Conservation (phyloP, 2,113 vertebrate genomes). For the Falco punctatus region DNA sequence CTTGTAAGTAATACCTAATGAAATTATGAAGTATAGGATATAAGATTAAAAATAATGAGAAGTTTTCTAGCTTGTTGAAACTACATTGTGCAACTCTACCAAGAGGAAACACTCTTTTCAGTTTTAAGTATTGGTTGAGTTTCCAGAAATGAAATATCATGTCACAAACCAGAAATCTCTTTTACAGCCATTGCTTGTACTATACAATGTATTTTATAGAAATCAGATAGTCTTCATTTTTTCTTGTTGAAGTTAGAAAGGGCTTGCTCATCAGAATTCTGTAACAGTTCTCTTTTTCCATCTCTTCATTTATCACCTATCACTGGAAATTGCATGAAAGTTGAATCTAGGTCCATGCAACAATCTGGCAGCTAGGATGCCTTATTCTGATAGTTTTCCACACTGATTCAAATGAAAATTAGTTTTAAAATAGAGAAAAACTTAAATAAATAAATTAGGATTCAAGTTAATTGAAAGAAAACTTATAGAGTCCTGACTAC, state of each 20-base stretch:
- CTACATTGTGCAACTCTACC: not conserved
- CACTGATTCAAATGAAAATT: not conserved
- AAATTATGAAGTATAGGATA: not conserved
- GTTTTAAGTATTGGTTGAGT: not conserved
- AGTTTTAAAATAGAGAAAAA: not conserved
- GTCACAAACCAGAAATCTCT: not conserved
- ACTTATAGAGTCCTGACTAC: not conserved
- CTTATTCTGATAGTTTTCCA: not conserved
- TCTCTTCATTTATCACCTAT: slow-evolving; percentile 35
- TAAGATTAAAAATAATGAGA: not conserved
- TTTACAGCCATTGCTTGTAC: slow-evolving; percentile 12
- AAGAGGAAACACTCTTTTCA: not conserved
- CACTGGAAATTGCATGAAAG: slow-evolving; percentile 19
- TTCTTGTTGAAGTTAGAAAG: not conserved
- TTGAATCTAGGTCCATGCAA: not conserved
- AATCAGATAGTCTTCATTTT: slow-evolving; percentile 27
- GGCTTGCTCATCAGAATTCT: slow-evolving; percentile 24
- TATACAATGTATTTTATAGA: not conserved
- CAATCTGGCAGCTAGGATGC: not conserved
- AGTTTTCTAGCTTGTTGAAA: not conserved
- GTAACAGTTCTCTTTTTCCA: not conserved
- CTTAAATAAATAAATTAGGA: not conserved
- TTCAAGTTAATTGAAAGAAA: not conserved
- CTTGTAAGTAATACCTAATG: not conserved
- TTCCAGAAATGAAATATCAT: not conserved